phyloP scores from a whole-genome alignment of 2,113 vertebrate species.

The Antennarius striatus region DNA sequence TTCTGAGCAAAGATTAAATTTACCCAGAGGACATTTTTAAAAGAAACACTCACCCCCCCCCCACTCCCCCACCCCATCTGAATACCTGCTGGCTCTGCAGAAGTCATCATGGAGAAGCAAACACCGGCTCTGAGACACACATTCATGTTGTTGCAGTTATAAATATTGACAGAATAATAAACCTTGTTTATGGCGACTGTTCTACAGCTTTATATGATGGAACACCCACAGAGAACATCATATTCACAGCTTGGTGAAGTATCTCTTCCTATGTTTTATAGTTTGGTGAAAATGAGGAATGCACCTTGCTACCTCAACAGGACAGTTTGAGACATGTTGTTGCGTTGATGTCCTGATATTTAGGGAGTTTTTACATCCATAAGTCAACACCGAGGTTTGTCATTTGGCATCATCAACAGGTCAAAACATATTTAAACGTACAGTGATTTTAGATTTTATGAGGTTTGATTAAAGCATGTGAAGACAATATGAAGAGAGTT shows the following conservation, averaged over 20 bases:
- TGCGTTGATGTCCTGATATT: constrained; percentile 4
- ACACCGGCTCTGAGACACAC: background rate
- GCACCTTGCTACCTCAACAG: background rate
- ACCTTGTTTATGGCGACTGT: constrained; percentile 11
- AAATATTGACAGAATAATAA: constrained; percentile 13
- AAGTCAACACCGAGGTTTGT: no score
- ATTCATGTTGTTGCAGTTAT: background rate
- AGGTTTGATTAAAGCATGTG: no score
- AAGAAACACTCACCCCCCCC: no score
- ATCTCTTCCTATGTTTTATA: no score
- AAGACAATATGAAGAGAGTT: no score
- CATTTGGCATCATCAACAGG: no score
- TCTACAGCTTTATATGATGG: constrained; percentile 15
- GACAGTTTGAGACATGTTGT: background rate
- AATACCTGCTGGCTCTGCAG: constrained; percentile 22
- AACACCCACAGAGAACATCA: background rate
- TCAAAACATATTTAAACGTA: no score
- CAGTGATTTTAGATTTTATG: no score
- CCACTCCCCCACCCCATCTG: background rate
- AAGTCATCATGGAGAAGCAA: background rate
- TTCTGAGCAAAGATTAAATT: constrained; percentile 28
- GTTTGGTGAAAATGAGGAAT: background rate
- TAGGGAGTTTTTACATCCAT: no score
- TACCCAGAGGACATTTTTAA: constrained; percentile 26
- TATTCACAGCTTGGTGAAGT: background rate